Base-by-base conservation (phyloP, 2,888 invertebrate species). In the Lamellibrachia columna region DNA sequence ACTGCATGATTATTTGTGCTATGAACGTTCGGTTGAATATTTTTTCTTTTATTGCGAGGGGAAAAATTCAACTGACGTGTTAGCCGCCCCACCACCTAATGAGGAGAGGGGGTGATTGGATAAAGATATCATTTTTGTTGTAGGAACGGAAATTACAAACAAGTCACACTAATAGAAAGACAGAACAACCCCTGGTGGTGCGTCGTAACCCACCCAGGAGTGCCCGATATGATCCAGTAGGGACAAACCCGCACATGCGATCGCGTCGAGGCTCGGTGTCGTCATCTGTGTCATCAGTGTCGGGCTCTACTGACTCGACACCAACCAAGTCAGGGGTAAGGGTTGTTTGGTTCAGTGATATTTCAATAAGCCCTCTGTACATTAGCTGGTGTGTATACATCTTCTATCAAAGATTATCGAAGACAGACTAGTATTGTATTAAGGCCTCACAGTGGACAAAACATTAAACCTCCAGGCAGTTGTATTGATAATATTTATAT, bases 231-330 rank as follows among this genome's bases (percentile, higher is more conserved):
- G n/a, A 75, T n/a, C 75, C 75, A 22, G 22, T 75, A 75, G 75
- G 75, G 75, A 22, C n/a, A n/a, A 75, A n/a, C 22, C 75, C 75
- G 4, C 75, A 75, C 75, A 11, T 75, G 75, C 15, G 75, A n/a
- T 75, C 75, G 22, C 75, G 75, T 75, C 75, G 75, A 75, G 75
- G 75, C 4, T 75, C 75, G 15, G 75, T 75, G 75, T 75, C 75
- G n/a, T 75, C 75, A n/a, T 75, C 75, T 22, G 75, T 75, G 75
- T 75, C 75, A 75, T 75, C 75, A 75, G 75, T n/a, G 75, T 75
- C 75, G 6, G 75, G 75, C 15, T 75, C 75, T 6, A 75, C 75
- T n/a, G 22, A 75, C 75, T 75, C 75, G 75, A 75, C 75, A 75
- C 75, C 75, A 22, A 75, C 75, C 22, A 75, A 75, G 75, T 22